Base-by-base conservation (phyloP, 1,140 invertebrate genomes). In the Octopus sinensis region DNA sequence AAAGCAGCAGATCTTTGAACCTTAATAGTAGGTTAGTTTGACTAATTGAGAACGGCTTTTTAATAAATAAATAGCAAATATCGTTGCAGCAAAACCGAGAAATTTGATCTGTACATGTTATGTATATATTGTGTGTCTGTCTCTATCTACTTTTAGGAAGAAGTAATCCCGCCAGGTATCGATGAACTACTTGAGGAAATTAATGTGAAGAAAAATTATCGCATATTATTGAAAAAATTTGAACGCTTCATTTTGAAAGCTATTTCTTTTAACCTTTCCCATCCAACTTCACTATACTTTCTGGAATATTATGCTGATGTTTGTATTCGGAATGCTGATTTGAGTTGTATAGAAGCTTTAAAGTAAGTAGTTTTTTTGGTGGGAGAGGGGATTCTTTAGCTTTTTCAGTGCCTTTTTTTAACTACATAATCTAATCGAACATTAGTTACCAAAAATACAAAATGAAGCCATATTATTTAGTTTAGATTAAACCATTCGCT, bases 81-180 rank as follows among this genome's bases (percentile, higher is more conserved):
- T 43, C 30, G 30, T 43, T 43, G 30, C 30, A 43, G 30, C 30
- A 43, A 43, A 43, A 43, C 30, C 30, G 30, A 43, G 30, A 43
- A 43, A 43, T 43, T 43, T 43, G 0, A 43, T 3, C 30, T 43
- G 17, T 62, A 1, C 17, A 62, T 12, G 17, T 12, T 17, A 1
- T 9, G 9, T 62, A 62, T 62, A 17, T 62, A 62, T 17, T 62
- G 9, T 12, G 17, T 12, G 17, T 62, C 9, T 73, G 17, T 73
- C 0, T 73, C 13, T 73, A n/a, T 73, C 6, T 73, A 73, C 6
- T 73, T 82, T 43, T 79, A 87, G 87, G 86, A 88, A 80, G 87
- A 88, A 80, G 78, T 88, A 51, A 81, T 75, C 51, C 85, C 87
- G 13, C 86, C 87, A n/a, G 84, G 86, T 71, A 86, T 88, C 0